These are phyloP conservation scores for Ceuthmochares aereus DNA, from an alignment of 2,113 vertebrate species.

Conservation along the genomic window DNA sequence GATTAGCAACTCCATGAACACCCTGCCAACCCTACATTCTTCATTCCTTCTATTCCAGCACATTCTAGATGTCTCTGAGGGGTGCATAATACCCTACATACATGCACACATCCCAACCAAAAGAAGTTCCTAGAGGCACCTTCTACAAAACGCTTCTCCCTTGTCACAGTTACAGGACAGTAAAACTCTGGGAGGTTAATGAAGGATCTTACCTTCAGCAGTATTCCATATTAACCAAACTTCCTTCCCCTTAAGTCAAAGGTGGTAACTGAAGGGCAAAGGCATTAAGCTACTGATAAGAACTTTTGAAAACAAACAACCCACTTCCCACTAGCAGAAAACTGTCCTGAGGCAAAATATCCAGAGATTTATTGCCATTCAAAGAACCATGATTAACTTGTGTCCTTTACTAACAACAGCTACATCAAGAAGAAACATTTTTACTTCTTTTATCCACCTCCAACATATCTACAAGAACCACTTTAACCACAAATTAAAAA, in stretches of 20 bases:
- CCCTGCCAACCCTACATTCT: neutral
- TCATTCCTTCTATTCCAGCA: neutral
- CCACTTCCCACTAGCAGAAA: neutral
- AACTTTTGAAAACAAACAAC: neutral
- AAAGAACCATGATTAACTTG: neutral
- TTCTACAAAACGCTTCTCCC: neutral
- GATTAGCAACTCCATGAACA: neutral
- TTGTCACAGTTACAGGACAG: neutral
- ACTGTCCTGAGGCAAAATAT: neutral
- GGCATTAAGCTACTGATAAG: neutral
- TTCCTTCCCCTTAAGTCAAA: neutral
- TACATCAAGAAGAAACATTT: neutral
- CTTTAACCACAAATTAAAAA: neutral
- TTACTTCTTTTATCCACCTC: neutral
- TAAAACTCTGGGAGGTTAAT: neutral
- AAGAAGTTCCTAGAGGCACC: neutral
- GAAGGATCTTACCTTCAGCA: neutral
- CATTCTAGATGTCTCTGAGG: neutral
- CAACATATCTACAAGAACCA: neutral
- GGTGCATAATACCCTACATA: neutral
- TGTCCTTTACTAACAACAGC: neutral
- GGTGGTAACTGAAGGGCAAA: neutral
- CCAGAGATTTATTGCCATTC: neutral
- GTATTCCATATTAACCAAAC: neutral
- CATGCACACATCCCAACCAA: neutral